Evolutionary conservation across 2,888 invertebrate genomes (phyloP).

Genomic region (Tiphia femorata): DNA sequence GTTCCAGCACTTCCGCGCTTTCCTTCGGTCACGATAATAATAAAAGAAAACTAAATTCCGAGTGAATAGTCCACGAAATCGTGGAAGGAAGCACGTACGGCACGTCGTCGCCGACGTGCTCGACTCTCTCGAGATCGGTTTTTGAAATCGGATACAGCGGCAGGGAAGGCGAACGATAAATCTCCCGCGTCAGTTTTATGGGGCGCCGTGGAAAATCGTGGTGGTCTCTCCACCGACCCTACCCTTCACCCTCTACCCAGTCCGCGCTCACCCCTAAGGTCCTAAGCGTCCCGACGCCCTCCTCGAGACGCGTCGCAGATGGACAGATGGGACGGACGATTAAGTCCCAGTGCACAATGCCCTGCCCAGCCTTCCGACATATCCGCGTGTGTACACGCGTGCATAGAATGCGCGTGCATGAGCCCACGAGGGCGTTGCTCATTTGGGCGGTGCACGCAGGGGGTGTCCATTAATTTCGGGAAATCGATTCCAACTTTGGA

Average conservation of each 20-base stretch:
- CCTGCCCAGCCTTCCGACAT: not conserved
- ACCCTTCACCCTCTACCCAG: slow-evolving; percentile 28
- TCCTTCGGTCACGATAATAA: not conserved
- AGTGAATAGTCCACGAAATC: no score
- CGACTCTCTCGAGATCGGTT: no score
- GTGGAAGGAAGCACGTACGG: not conserved
- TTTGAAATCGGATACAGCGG: slow-evolving; percentile 42
- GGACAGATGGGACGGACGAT: slow-evolving; percentile 63
- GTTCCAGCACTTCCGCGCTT: not conserved
- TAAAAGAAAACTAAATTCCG: not conserved
- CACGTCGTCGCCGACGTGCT: no score
- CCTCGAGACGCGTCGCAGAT: slow-evolving; percentile 35
- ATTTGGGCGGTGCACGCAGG: slow-evolving; percentile 50
- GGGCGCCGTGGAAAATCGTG: slow-evolving; percentile 53
- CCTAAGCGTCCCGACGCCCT: not conserved
- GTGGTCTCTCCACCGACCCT: slow-evolving; percentile 44
- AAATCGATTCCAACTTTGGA: slow-evolving; percentile 54
- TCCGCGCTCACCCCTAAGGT: slow-evolving; percentile 15
- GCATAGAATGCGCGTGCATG: slow-evolving; percentile 19
- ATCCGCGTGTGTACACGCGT: not conserved
- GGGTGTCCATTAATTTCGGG: slow-evolving; percentile 58
- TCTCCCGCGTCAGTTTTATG: slow-evolving; percentile 39
- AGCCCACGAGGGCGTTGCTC: slow-evolving; percentile 60
- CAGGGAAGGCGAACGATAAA: slow-evolving; percentile 52
- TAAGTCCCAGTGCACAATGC: slow-evolving; percentile 55